A percentile compares a stretch with the other conserved stretches of the same genome.
These are phyloP conservation scores for Cataglyphis rosenhaueri DNA, from an alignment of 2,888 invertebrate species.

Conservation along the genomic window DNA sequence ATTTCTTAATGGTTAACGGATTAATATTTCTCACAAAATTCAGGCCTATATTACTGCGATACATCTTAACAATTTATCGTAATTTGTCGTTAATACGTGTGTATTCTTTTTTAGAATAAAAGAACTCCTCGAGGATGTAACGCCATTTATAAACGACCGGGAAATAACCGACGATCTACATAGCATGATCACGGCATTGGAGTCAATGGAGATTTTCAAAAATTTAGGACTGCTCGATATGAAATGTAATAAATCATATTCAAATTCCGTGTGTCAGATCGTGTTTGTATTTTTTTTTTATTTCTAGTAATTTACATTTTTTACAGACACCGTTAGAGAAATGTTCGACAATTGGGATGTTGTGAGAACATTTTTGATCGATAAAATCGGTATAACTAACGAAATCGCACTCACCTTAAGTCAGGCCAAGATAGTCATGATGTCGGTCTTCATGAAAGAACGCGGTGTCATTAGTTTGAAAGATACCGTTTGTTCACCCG, in stretches of 20 bases:
- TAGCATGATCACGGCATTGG: constrained; percentile 84
- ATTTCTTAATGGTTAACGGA: background rate
- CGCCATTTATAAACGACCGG: constrained; percentile 84
- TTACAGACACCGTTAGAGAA: constrained; percentile 78
- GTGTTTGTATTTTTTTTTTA: background rate
- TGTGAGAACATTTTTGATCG: constrained; percentile 77
- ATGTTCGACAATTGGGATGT: constrained; percentile 82
- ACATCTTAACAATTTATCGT: background rate
- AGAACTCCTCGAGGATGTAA: constrained; percentile 85
- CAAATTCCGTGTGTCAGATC: background rate
- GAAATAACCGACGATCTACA: constrained; percentile 84
- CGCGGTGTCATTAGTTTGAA: constrained; percentile 76
- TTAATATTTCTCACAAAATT: background rate
- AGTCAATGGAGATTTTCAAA: constrained; percentile 86
- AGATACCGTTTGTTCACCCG: constrained; percentile 80
- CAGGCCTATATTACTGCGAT: background rate
- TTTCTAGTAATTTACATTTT: constrained; percentile 45
- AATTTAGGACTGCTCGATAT: constrained; percentile 86
- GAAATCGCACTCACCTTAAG: constrained; percentile 75
- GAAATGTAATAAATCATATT: constrained; percentile 83
- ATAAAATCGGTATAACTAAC: constrained; percentile 75
- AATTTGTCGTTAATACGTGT: background rate
- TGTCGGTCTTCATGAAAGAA: constrained; percentile 80
- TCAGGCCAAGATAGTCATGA: constrained; percentile 80
- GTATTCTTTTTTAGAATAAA: constrained; percentile 83